Evolutionary conservation across 64 coral and sea anemone species (phyloP).

Genomic region (Trachythela sp.): DNA sequence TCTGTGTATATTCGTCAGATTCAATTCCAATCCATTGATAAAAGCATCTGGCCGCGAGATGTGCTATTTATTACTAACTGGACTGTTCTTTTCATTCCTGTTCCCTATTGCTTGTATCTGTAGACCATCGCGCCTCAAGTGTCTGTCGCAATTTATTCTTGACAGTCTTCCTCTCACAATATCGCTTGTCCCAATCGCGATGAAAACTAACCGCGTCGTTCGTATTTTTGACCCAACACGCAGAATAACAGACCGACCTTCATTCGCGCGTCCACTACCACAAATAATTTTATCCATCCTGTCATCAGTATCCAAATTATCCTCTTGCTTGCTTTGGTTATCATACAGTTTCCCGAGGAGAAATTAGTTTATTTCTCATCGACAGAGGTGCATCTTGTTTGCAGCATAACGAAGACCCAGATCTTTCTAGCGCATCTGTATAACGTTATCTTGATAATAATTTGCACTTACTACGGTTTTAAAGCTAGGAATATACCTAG

Average conservation of each 20-base stretch:
- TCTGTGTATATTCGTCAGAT: constrained; percentile 56
- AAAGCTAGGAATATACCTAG: constrained; percentile 86
- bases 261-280: constrained; percentile 67
- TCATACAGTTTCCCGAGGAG: constrained; percentile 50
- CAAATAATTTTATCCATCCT: constrained; percentile 63
- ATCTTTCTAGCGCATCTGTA: constrained; percentile 80
- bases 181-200: constrained; percentile 68
- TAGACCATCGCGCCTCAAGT: constrained; percentile 57
- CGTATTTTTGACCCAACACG: constrained; percentile 78
- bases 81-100: constrained; percentile 65
- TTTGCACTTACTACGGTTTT: constrained; percentile 83
- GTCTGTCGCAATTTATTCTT: constrained; percentile 54
- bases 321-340: constrained; percentile 54
- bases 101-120: constrained; percentile 61
- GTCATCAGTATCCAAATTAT: constrained; percentile 70
- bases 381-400: constrained; percentile 67
- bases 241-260: constrained; percentile 61
- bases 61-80: constrained; percentile 66
- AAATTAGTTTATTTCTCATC: constrained; percentile 52
- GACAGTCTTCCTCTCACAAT: constrained; percentile 67
- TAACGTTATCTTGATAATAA: constrained; percentile 79
- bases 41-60: constrained; percentile 87
- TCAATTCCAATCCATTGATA: constrained; percentile 68
- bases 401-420: constrained; percentile 55
- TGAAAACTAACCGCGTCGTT: constrained; percentile 91